phyloP scores from a whole-genome alignment of 2,113 vertebrate genomes.

The Probosciger aterrimus region DNA sequence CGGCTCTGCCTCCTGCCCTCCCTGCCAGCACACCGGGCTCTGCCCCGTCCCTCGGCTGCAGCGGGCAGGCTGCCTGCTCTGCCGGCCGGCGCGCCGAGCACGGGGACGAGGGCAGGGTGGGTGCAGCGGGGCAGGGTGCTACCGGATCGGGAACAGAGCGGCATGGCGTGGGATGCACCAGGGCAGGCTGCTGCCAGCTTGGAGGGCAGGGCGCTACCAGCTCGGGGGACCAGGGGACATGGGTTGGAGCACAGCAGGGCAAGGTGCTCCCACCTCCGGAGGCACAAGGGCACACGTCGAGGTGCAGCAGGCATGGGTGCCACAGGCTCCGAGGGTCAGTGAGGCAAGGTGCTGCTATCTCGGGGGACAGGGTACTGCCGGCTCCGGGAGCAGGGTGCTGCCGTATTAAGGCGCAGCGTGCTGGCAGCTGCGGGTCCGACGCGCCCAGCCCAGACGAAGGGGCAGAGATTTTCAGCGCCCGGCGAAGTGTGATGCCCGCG shows the following conservation, averaged over 20 bases:
- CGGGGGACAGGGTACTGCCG: background rate
- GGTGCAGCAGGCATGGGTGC: background rate
- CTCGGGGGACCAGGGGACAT: background rate
- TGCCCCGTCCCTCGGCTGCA: background rate
- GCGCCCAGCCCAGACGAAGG: background rate
- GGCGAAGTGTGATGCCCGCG: background rate
- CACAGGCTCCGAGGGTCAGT: background rate
- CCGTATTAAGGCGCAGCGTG: background rate
- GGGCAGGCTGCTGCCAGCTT: background rate
- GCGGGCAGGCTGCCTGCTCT: background rate
- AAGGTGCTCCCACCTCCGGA: background rate
- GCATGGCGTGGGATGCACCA: background rate
- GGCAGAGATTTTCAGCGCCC: background rate
- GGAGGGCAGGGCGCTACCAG: background rate
- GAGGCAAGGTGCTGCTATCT: background rate
- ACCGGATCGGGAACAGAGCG: rapidly evolving
- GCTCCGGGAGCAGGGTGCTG: background rate
- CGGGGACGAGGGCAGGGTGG: background rate
- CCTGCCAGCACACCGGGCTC: background rate
- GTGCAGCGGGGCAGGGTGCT: background rate
- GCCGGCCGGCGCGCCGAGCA: background rate
- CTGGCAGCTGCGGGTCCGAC: background rate
- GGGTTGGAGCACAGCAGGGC: background rate
- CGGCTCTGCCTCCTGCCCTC: background rate
- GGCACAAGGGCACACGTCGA: background rate